Conservation (phyloP, 2,888 invertebrate species). For the Leptinotarsa juncta region DNA sequence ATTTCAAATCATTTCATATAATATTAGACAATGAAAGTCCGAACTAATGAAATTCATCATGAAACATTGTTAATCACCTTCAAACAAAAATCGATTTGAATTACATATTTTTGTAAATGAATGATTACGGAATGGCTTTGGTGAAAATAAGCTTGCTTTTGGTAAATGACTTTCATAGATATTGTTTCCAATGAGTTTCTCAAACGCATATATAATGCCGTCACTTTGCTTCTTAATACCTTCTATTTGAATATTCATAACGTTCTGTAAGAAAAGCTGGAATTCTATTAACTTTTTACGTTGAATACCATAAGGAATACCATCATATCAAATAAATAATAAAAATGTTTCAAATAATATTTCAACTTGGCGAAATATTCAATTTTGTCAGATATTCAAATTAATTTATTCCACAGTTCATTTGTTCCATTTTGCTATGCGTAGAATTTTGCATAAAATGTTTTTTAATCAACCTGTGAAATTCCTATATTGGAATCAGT, state of each 20-base stretch:
- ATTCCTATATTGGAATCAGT: too few species aligned
- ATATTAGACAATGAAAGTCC: too few species aligned
- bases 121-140: too few species aligned
- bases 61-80: too few species aligned
- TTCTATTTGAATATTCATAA: background rate
- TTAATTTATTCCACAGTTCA: background rate
- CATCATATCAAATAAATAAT: background rate
- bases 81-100: too few species aligned
- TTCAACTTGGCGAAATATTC: background rate
- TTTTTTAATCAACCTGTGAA: too few species aligned
- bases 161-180: background rate
- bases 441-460: too few species aligned
- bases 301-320: background rate
- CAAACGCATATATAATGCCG: background rate
- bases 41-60: too few species aligned
- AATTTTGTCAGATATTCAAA: slow-evolving; percentile 2
- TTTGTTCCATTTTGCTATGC: background rate
- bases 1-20: too few species aligned
- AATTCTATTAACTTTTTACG: background rate
- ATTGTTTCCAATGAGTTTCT: background rate
- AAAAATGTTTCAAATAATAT: background rate
- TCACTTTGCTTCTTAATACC: background rate
- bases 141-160: too few species aligned
- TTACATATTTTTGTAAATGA: too few species aligned
- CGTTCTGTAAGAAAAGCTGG: background rate